phyloP scores from a whole-genome alignment of 1,140 invertebrate genomes.

The Latrodectus geometricus region DNA sequence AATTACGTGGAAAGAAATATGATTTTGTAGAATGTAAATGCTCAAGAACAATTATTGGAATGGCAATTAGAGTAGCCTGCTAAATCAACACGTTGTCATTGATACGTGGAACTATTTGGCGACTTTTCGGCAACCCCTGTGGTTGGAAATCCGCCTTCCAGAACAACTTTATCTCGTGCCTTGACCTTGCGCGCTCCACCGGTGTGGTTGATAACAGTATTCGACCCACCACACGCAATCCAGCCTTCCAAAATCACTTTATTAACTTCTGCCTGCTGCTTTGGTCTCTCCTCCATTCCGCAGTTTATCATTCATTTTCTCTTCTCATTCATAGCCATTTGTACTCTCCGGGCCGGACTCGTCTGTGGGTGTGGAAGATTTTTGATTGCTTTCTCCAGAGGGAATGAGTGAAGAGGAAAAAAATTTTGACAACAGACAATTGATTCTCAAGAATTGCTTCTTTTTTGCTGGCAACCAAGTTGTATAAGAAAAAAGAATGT shows the following conservation, averaged over 20 bases:
- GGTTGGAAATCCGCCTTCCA: not conserved
- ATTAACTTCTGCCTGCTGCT: conserved; percentile 17
- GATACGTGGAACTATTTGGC: conserved; percentile 10
- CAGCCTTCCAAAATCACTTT: conserved; percentile 39
- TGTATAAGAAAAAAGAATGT: no score
- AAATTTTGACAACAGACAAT: not conserved
- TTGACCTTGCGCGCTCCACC: conserved; percentile 12
- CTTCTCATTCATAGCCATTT: not conserved
- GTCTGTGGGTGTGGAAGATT: not conserved
- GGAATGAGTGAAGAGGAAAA: not conserved
- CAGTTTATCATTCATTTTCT: not conserved
- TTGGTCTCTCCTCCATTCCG: not conserved
- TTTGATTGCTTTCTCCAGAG: not conserved
- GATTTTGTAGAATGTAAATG: not conserved
- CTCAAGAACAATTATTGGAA: not conserved
- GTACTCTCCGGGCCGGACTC: not conserved
- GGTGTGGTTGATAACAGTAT: conserved; percentile 40
- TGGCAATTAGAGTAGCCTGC: not conserved
- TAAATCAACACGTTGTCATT: not conserved
- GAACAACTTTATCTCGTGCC: conserved; percentile 42
- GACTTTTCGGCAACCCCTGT: conserved; percentile 13
- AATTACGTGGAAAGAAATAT: no score
- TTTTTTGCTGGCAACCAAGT: not conserved
- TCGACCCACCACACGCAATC: conserved; percentile 31
- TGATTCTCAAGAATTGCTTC: not conserved